Evolutionary conservation across 2,113 vertebrate species (phyloP).

Genomic region (Microtus montanus): DNA sequence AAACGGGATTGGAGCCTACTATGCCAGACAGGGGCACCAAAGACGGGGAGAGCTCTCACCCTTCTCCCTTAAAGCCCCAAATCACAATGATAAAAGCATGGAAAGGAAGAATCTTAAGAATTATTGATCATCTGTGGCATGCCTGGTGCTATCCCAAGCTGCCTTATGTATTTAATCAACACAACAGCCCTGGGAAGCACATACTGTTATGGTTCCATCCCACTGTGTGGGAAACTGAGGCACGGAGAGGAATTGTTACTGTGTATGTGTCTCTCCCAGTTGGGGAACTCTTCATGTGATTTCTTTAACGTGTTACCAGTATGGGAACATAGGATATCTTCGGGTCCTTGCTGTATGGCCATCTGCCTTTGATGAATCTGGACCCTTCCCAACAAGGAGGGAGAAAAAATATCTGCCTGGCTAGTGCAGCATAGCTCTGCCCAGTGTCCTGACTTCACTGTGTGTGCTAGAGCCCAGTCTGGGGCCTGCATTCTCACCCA

Average conservation of each 20-base stretch:
- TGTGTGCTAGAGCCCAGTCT: not conserved
- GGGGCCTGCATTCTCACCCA: not conserved
- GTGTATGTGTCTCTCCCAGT: not conserved
- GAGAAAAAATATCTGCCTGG: not conserved
- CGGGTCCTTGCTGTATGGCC: not conserved
- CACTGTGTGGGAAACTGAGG: not conserved
- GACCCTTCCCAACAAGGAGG: not conserved
- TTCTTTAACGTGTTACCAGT: not conserved
- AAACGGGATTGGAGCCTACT: not conserved
- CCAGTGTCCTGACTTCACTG: not conserved
- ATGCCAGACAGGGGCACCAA: not conserved
- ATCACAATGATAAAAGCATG: not conserved
- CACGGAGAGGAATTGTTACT: not conserved
- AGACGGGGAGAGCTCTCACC: not conserved
- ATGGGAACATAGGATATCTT: not conserved
- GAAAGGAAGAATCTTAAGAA: not conserved
- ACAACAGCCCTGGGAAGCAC: not conserved
- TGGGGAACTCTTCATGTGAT: not conserved
- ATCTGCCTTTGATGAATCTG: not conserved
- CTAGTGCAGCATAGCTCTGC: not conserved
- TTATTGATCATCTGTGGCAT: not conserved
- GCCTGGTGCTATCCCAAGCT: not conserved
- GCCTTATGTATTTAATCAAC: not conserved
- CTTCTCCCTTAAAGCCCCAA: not conserved
- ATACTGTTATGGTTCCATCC: too few relatives aligned